phyloP scores from a whole-genome alignment of 2,888 invertebrate species.

The Magallana nippona region DNA sequence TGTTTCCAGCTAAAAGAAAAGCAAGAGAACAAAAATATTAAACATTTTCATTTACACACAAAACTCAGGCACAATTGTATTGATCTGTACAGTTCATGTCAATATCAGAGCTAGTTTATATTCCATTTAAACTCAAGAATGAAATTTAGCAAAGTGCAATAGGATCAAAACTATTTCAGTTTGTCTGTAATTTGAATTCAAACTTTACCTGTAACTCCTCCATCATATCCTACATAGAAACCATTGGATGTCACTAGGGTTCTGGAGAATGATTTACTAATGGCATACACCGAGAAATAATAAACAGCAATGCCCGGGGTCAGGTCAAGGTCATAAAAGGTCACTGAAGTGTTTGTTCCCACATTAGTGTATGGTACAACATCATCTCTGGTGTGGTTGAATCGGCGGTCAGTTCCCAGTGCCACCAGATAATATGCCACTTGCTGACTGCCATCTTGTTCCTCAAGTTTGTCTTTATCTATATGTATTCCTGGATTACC shows the following conservation, averaged over 20 bases:
- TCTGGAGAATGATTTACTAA: conserved; percentile 57
- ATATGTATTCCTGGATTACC: conserved; percentile 57
- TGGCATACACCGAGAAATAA: conserved; percentile 67
- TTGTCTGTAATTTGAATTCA: background rate
- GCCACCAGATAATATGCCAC: conserved; percentile 65
- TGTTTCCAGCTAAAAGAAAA: background rate
- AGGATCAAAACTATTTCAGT: too few relatives aligned
- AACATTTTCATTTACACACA: too few relatives aligned
- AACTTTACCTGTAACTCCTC: conserved; percentile 56
- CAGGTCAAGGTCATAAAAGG: conserved; percentile 63
- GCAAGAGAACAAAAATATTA: background rate
- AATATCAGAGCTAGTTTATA: too few relatives aligned
- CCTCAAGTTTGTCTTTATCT: conserved; percentile 41
- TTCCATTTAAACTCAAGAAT: too few relatives aligned
- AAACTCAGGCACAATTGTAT: too few relatives aligned
- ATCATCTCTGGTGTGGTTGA: conserved; percentile 62
- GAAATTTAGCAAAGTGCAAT: too few relatives aligned
- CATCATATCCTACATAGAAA: conserved; percentile 63
- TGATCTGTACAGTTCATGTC: too few relatives aligned
- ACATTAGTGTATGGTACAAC: conserved; percentile 66
- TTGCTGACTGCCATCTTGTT: conserved; percentile 54
- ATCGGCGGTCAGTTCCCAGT: conserved; percentile 67
- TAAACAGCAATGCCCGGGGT: conserved; percentile 57
- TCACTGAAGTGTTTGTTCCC: conserved; percentile 59
- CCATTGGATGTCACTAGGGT: conserved; percentile 64